Evolutionary conservation across 2,888 invertebrate species (phyloP), one percentile per base, ranked within the genome.

Genomic region (Tetragonula carbonaria): DNA sequence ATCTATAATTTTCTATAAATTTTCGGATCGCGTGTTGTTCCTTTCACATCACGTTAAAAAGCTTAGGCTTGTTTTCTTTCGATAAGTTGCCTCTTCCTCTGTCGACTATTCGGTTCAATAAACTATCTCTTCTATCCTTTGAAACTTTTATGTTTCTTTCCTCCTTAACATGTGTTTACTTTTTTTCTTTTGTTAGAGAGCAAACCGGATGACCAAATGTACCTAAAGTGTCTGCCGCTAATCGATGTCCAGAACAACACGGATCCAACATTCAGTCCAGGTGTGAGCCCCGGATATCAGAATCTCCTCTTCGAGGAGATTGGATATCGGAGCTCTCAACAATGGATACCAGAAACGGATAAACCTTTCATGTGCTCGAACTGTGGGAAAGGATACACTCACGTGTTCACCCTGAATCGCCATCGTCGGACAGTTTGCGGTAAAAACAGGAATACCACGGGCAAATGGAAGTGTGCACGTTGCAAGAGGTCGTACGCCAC

Each of bases 401-500:
- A 86, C 53, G 73, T 75, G n/a, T 91, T 86, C 70, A 88, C 91
- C 1, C 78, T 92, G 51, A 88, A 90, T 55, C 92, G 92, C 14
- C 92, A 92, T 74, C 88, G 85, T 5, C 82, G 84, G 4, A 90
- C 87, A 6, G 86, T 87, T 13, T 92, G 92, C 75, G 91, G 88
- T 11, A 92, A 91, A 45, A 50, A 76, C 4, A 72, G 86, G 33
- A 90, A 87, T 57, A 75, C 79, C 70, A 81, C 57, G 57, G 88
- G 89, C 62, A 77, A 83, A n/a, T 92, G 82, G 86, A 85, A 88
- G 70, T 94, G 94, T 72, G 78, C 87, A 0, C 86, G 78, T 1
- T 94, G 94, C 78, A 76, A 83, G 0, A 91, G 89, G 13, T 84
- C 89, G 3, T 94, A 93, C 86, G 89, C 90, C 0, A 89, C 86